Conservation (phyloP, 2,888 invertebrate genomes). For the Sialis fuliginosa region DNA sequence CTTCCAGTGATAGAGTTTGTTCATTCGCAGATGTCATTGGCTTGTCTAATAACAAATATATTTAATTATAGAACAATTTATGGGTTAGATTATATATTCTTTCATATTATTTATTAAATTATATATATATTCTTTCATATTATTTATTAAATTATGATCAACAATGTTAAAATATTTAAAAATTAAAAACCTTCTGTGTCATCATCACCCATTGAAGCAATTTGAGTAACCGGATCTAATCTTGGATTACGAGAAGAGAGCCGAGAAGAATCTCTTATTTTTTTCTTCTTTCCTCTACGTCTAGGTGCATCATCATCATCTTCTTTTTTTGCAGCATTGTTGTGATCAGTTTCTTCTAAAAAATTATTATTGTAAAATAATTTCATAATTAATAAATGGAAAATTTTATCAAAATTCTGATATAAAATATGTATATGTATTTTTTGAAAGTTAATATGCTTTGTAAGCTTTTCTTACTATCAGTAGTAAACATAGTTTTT, state of each 20-base stretch:
- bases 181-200: not conserved
- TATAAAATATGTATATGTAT: no score
- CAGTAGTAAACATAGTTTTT: no score
- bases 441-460: no score
- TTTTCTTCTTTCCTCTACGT: slow-evolving; percentile 34
- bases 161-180: not conserved
- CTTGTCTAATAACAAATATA: not conserved
- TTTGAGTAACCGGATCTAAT: slow-evolving; percentile 54
- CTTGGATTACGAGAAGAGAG: slow-evolving; percentile 22
- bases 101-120: no score
- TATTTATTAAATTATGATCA: no score
- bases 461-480: no score
- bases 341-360: slow-evolving; percentile 15
- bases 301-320: slow-evolving; percentile 39
- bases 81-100: no score
- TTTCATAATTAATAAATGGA: no score
- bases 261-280: slow-evolving; percentile 19
- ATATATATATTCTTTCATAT: no score
- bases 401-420: no score
- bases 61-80: no score
- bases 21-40: slow-evolving; percentile 11
- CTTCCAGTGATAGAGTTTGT: not conserved
- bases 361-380: slow-evolving; percentile 6
- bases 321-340: slow-evolving; percentile 33
- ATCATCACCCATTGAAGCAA: slow-evolving; percentile 12